A percentile compares a stretch with the other conserved stretches of the same genome.
phyloP scores from a whole-genome alignment of 2,888 invertebrate species.

The Phrixothrix hirtus region DNA sequence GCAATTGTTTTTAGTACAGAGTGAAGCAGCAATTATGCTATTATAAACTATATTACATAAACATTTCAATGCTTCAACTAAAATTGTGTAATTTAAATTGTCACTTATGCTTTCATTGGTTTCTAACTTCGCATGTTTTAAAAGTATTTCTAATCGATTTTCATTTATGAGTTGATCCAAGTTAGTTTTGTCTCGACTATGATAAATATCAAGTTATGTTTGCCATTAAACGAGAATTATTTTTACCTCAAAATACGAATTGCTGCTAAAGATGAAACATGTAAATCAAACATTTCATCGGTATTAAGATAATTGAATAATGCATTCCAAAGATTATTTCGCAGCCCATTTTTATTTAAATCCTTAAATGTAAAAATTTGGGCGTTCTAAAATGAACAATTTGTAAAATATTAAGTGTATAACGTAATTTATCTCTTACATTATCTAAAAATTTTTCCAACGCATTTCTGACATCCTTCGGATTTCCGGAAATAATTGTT shows the following conservation, averaged over 20 bases:
- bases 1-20: slow-evolving; percentile 65
- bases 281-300: slow-evolving; percentile 55
- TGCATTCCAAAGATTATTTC: slow-evolving; percentile 64
- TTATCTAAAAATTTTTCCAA: slow-evolving; percentile 53
- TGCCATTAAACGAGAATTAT: background rate
- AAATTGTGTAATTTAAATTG: slow-evolving; percentile 60
- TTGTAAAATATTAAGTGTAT: background rate
- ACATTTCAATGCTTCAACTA: slow-evolving; percentile 82
- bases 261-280: slow-evolving; percentile 62
- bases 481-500: slow-evolving; percentile 27
- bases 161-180: slow-evolving; percentile 70
- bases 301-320: slow-evolving; percentile 64
- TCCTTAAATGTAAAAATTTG: slow-evolving; percentile 66
- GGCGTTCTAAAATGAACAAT: slow-evolving; percentile 57
- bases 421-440: slow-evolving; percentile 46
- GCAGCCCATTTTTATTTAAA: slow-evolving; percentile 60
- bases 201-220: slow-evolving; percentile 35
- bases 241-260: slow-evolving; percentile 69
- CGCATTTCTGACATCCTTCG: slow-evolving; percentile 39
- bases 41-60: slow-evolving; percentile 88
- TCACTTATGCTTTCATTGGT: slow-evolving; percentile 49
- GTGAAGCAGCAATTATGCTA: slow-evolving; percentile 64
- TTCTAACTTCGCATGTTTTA: slow-evolving; percentile 68
- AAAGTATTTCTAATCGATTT: slow-evolving; percentile 69
- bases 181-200: slow-evolving; percentile 77